These are phyloP conservation scores for Sinocyclocheilus maitianheensis DNA, from an alignment of 2,113 vertebrate species.

Conservation along the genomic window DNA sequence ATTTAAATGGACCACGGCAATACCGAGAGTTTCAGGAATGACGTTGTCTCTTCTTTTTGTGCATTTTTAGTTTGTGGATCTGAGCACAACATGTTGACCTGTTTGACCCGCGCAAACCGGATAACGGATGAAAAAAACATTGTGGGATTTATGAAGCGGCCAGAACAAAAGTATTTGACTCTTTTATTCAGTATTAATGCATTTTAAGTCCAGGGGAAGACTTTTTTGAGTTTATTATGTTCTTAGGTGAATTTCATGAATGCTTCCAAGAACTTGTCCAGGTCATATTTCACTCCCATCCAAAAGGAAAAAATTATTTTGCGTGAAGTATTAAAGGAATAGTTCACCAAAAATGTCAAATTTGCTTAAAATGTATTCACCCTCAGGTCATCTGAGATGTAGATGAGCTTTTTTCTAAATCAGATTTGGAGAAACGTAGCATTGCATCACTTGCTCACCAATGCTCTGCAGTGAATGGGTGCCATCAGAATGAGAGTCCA, in stretches of 20 bases:
- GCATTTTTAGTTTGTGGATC: not conserved
- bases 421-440: not conserved
- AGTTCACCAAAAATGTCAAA: no score
- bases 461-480: not conserved
- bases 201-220: slow-evolving; percentile 17
- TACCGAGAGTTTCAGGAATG: not conserved
- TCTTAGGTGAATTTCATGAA: not conserved
- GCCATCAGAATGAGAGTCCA: no score
- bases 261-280: not conserved
- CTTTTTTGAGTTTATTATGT: not conserved
- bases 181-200: slow-evolving; percentile 27
- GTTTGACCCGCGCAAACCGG: not conserved
- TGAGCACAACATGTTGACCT: not conserved
- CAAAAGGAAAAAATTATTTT: not conserved
- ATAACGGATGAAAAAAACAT: not conserved
- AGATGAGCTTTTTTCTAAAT: not conserved
- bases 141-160: not conserved
- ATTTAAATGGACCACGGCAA: slow-evolving; percentile 18
- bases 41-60: not conserved
- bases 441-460: not conserved
- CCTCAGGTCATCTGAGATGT: not conserved
- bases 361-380: no score
- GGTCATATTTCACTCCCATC: slow-evolving; percentile 11
- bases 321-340: not conserved
- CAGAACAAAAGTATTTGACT: slow-evolving; percentile 14